These are phyloP conservation scores for Willisornis vidua DNA, from an alignment of 2,113 vertebrate species.

Conservation along the genomic window DNA sequence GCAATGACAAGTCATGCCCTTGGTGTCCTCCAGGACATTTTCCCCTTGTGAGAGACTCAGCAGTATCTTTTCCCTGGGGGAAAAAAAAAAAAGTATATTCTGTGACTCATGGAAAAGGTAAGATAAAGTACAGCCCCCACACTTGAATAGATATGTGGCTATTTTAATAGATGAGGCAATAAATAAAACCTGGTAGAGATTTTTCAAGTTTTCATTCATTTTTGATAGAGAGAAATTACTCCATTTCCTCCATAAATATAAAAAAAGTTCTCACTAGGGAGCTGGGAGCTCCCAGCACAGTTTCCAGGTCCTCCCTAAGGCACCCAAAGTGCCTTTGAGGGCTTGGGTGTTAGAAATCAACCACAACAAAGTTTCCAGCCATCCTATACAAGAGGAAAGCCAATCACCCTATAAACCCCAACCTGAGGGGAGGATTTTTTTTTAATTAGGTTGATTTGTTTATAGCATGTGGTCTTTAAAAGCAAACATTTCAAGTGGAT, in stretches of 20 bases:
- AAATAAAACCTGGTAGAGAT: conserved; percentile 38
- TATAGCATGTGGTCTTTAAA: not conserved
- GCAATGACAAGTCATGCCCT: not conserved
- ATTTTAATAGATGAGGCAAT: conserved; percentile 56
- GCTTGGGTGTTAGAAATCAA: not conserved
- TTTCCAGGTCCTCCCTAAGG: not conserved
- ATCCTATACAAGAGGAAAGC: not conserved
- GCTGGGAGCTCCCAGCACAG: not conserved
- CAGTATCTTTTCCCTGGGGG: not conserved
- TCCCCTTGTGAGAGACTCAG: not conserved
- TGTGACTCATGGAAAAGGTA: not conserved
- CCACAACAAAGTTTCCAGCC: not conserved
- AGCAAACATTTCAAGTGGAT: not conserved
- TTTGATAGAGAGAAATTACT: conserved; percentile 46
- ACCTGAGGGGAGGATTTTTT: not conserved
- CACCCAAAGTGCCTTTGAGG: not conserved
- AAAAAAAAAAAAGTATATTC: not conserved
- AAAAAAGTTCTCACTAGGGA: not conserved
- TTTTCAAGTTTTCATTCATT: conserved; percentile 48
- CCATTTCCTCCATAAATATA: not conserved
- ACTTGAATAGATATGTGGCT: not conserved
- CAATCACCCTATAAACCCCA: not conserved
- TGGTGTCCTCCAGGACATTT: not conserved
- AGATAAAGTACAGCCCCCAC: conserved; percentile 2
- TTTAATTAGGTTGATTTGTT: not conserved